Conservation (phyloP, 1,140 invertebrate species). For the Sitophilus oryzae region DNA sequence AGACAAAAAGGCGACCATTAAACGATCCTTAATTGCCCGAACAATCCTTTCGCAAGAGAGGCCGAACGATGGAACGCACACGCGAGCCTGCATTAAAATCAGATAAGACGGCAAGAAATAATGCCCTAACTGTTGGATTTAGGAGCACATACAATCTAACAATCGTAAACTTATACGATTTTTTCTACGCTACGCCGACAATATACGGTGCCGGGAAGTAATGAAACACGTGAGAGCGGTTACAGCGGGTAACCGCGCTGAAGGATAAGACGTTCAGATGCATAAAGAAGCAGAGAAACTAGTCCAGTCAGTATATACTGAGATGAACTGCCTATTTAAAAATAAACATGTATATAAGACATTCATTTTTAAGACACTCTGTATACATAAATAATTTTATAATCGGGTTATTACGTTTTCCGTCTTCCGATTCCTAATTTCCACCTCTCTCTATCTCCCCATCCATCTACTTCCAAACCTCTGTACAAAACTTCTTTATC, state of each 20-base stretch:
- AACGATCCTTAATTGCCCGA: not conserved
- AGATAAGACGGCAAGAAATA: conserved; percentile 15
- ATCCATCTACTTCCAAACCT: too few relatives aligned
- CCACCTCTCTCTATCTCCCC: too few relatives aligned
- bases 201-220: conserved; percentile 12
- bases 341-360: too few relatives aligned
- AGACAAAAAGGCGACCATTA: not conserved
- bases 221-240: conserved; percentile 18
- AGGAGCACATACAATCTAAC: conserved; percentile 15
- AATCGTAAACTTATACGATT: conserved; percentile 13
- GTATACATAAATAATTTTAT: too few relatives aligned
- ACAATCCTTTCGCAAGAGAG: not conserved
- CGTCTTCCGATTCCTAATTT: too few relatives aligned
- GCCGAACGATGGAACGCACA: not conserved
- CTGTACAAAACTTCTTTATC: too few relatives aligned
- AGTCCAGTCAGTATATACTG: too few relatives aligned
- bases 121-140: conserved; percentile 18
- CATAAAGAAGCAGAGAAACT: too few relatives aligned
- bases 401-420: too few relatives aligned
- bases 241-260: conserved; percentile 14
- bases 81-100: conserved; percentile 10
- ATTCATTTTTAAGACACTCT: too few relatives aligned
- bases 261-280: conserved; percentile 14
- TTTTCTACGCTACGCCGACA: conserved; percentile 8
- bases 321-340: too few relatives aligned